phyloP scores from a whole-genome alignment of 2,888 invertebrate species.

The Lacanobia oleracea region DNA sequence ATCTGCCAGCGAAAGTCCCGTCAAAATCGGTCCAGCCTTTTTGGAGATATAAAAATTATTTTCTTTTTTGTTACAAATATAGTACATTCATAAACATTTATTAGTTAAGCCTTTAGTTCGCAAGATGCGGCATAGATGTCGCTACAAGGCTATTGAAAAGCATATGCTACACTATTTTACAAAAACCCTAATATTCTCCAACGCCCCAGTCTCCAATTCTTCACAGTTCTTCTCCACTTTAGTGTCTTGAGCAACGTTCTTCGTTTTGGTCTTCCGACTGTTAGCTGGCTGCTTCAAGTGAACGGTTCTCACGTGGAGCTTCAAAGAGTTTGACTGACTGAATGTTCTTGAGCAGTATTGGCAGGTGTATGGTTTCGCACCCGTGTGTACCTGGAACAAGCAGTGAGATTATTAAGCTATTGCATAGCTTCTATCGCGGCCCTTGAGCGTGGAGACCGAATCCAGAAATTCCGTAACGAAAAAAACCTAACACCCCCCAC shows the following conservation, averaged over 20 bases:
- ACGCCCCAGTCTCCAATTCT: slow-evolving; percentile 19
- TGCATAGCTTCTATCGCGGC: too few species aligned
- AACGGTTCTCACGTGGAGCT: slow-evolving; percentile 78
- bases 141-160: not conserved
- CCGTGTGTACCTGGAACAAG: slow-evolving; percentile 80
- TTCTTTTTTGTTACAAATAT: too few species aligned
- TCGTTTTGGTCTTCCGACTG: slow-evolving; percentile 52
- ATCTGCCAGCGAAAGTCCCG: too few species aligned
- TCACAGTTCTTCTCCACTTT: slow-evolving; percentile 50
- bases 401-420: not conserved
- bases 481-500: too few species aligned
- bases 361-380: slow-evolving; percentile 82
- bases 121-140: too few species aligned
- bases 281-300: slow-evolving; percentile 78
- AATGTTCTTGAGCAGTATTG: slow-evolving; percentile 81
- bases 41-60: too few species aligned
- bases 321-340: slow-evolving; percentile 83
- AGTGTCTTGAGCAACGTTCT: not conserved
- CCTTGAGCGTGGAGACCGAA: too few species aligned
- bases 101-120: too few species aligned
- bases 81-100: too few species aligned
- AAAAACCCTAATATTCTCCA: slow-evolving; percentile 20
- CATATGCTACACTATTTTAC: not conserved
- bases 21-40: too few species aligned
- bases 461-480: too few species aligned